Base-by-base conservation (phyloP, 2,113 vertebrate species). In the Scolopax mira region DNA sequence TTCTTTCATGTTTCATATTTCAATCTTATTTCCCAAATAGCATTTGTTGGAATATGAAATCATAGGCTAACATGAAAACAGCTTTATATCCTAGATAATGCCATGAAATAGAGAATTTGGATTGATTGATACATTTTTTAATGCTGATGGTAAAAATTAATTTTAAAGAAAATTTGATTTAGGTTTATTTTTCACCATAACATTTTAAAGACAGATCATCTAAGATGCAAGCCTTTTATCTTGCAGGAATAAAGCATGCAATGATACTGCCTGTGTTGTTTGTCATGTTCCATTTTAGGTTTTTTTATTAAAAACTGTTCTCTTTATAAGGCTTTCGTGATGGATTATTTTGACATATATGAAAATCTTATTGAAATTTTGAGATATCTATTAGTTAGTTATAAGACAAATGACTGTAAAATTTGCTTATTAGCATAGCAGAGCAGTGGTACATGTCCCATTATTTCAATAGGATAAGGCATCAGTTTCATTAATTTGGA, bases 111-210 rank as follows among this genome's bases (percentile, higher is more conserved):
- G 92, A 96, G 22, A 96, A 98, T 98, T 97, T 97, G 94, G 97
- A 97, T 92, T 96, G 97, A 98, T 92, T 97, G 94, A 98, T 97
- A 97, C 94, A 97, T 97, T 97, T 98, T 96, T 97, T 98, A 98
- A 97, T 98, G 97, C 96, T 97, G 82, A 92, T 88, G 93, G 96
- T 97, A 97, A 93, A 94, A 96, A 97, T 97, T 94, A 97, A 98
- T 97, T 96, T 97, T 93, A 96, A 96, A 97, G 89, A 97, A 96
- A 98, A 97, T 97, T 78, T 88, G 92, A 96, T 97, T 97, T 97
- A 86, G 90, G 91, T 85, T 87, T 89, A 77, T 90, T 93, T 91
- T 93, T 83, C 81, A 70, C 58, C 52, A 12, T 90, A 95, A 85
- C 39, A 94, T 96, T 95, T 97, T 88, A 94, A 94, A 91, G 71